Evolutionary conservation across 2,113 vertebrate genomes (phyloP).

Genomic region (Callithrix jacchus): DNA sequence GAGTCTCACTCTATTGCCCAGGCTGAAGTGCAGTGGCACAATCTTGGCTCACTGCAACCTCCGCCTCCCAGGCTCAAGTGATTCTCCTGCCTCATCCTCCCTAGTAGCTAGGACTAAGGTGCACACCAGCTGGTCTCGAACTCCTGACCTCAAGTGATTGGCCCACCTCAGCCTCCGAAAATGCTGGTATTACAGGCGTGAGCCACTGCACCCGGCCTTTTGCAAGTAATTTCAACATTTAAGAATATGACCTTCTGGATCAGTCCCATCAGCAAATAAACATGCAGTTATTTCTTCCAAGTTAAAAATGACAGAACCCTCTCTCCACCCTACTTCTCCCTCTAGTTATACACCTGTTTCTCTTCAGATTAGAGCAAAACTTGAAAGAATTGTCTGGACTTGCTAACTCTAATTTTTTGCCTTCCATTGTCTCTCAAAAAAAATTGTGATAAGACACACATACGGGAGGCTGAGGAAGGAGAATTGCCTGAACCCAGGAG

Average conservation of each 20-base stretch:
- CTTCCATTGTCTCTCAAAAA: neutral
- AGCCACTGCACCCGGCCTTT: neutral
- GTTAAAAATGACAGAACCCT: neutral
- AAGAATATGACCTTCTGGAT: neutral
- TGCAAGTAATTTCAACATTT: neutral
- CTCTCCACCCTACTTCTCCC: neutral
- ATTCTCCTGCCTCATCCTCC: no score
- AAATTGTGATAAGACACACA: neutral
- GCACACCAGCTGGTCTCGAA: no score
- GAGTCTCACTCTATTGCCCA: no score
- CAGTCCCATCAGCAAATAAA: neutral
- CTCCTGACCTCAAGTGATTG: no score
- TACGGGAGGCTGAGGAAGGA: no score
- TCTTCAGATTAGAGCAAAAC: constrained; percentile 5
- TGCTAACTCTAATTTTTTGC: neutral
- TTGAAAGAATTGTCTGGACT: constrained; percentile 12
- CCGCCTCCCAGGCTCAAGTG: no score
- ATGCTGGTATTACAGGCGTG: no score
- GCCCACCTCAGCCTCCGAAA: no score
- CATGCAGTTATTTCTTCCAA: neutral
- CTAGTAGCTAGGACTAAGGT: no score
- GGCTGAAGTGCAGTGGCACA: no score
- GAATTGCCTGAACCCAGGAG: no score
- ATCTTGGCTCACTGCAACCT: no score
- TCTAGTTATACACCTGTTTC: neutral